These are phyloP conservation scores for Drymonia ruficornis DNA, from an alignment of 2,888 invertebrate genomes.

Conservation along the genomic window DNA sequence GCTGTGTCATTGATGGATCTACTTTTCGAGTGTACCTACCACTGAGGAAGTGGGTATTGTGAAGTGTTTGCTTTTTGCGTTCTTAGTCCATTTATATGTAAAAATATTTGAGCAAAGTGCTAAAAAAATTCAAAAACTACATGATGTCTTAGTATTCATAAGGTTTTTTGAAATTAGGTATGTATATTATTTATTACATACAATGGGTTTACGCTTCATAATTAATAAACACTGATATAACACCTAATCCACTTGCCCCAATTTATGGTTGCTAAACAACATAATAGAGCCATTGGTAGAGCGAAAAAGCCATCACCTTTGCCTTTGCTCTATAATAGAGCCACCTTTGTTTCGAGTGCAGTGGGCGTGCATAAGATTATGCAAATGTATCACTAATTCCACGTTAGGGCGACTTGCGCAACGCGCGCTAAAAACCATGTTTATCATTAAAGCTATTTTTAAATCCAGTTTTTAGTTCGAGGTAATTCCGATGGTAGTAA, in stretches of 20 bases:
- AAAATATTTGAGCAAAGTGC: too few relatives aligned
- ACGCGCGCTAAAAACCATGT: background rate
- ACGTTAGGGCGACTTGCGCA: conserved; percentile 12
- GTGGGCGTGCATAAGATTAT: conserved; percentile 34
- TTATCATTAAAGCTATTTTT: background rate
- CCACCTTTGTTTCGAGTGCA: background rate
- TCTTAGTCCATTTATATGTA: background rate
- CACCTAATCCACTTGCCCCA: background rate
- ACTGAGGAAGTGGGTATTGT: background rate
- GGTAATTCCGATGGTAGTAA: background rate
- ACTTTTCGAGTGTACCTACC: conserved; percentile 15
- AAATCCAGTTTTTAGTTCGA: background rate
- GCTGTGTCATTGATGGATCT: conserved; percentile 32
- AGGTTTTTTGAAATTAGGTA: too few relatives aligned
- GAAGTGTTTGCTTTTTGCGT: background rate
- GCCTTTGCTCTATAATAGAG: background rate
- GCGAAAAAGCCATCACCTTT: background rate
- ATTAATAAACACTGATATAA: too few relatives aligned
- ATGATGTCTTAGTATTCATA: too few relatives aligned
- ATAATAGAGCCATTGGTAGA: too few relatives aligned
- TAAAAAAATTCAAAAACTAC: too few relatives aligned
- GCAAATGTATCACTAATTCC: conserved; percentile 27
- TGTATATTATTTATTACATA: too few relatives aligned
- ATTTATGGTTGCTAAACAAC: background rate
- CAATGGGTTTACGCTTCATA: too few relatives aligned